Conservation (phyloP, 2,797 vertebrate genomes). For the Ctenosaura bakeri region DNA sequence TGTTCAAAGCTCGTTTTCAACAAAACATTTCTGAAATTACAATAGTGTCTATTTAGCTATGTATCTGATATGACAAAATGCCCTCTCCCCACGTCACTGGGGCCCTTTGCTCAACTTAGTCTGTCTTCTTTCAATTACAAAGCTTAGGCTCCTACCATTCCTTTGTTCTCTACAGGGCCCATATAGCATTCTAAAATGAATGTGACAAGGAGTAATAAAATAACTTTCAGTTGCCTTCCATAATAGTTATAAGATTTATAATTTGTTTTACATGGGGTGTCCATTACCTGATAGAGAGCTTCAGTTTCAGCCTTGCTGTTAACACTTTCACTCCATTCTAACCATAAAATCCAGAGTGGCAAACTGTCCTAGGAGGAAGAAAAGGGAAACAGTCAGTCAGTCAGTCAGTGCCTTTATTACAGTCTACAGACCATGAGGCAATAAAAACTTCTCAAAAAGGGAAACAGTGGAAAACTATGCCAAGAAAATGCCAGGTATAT, state of each 20-base stretch:
- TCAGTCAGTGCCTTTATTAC: too few relatives aligned
- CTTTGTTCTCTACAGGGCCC: neutral
- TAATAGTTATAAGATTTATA: neutral
- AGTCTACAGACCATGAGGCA: too few relatives aligned
- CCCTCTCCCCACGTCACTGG: neutral
- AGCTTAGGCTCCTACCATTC: neutral
- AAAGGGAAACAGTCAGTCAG: too few relatives aligned
- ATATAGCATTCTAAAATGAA: neutral
- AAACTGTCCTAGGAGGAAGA: slow-evolving; percentile 83
- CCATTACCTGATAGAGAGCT: slow-evolving; percentile 88
- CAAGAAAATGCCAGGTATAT: neutral
- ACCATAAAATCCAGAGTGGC: slow-evolving; percentile 88
- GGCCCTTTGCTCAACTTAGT: neutral
- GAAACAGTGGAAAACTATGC: neutral
- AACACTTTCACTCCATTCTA: slow-evolving; percentile 87
- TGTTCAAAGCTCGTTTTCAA: neutral
- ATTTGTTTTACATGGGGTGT: neutral
- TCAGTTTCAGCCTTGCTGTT: slow-evolving; percentile 85
- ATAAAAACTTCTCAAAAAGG: too few relatives aligned
- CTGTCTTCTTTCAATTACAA: neutral
- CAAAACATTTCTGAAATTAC: neutral
- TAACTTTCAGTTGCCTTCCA: neutral
- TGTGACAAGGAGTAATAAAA: neutral
- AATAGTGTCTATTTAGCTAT: neutral
- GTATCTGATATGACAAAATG: too few relatives aligned